Percentiles rank a stretch among this genome's conserved stretches.
Evolutionary conservation across 2,888 invertebrate species (phyloP).

Genomic region (Lochmaea capreae): DNA sequence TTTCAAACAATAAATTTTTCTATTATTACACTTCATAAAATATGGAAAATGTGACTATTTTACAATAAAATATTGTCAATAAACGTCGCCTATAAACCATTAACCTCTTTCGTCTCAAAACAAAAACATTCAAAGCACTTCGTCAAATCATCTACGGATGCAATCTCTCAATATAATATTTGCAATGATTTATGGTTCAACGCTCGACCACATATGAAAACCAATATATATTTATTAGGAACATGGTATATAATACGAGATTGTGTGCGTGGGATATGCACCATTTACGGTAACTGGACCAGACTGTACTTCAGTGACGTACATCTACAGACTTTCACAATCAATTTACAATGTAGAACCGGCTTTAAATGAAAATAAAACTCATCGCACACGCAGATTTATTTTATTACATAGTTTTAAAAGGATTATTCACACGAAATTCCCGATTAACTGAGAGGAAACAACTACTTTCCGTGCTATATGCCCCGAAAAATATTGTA

Average conservation of each 20-base stretch:
- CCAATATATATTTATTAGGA: slow-evolving; percentile 39
- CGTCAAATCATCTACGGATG: slow-evolving; percentile 8
- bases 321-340: background rate
- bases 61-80: too few relatives aligned
- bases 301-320: slow-evolving; percentile 35
- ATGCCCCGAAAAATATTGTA: too few relatives aligned
- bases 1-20: background rate
- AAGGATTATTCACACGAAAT: too few relatives aligned
- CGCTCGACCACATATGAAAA: slow-evolving; percentile 23
- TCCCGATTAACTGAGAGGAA: too few relatives aligned
- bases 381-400: background rate
- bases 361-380: background rate
- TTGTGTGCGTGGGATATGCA: slow-evolving; percentile 46
- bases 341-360: background rate
- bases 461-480: too few relatives aligned
- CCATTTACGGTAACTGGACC: slow-evolving; percentile 48
- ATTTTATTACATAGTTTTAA: too few relatives aligned
- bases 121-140: slow-evolving; percentile 9
- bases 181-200: slow-evolving; percentile 27
- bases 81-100: too few relatives aligned
- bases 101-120: background rate
- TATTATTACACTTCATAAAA: too few relatives aligned
- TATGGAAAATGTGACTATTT: too few relatives aligned
- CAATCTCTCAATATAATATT: slow-evolving; percentile 33
- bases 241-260: slow-evolving; percentile 44